These are phyloP conservation scores for Danio rerio DNA, from an alignment of 2,113 vertebrate species.

Conservation along the genomic window GRCz12tu NC_133195.1:8973001-8973500, in stretches of 20 bases:
- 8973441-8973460: constrained; percentile 70
- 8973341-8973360: constrained; percentile 47
- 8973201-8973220: constrained; percentile 25
- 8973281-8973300: constrained; percentile 53
- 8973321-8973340: constrained; percentile 62
- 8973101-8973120: constrained; percentile 59
- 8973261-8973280: constrained; percentile 47
- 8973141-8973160: neutral
- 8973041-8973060: no score
- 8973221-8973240: neutral
- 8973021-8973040: no score
- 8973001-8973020: no score
- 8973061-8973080: neutral
- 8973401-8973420: constrained; percentile 55
- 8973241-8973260: constrained; percentile 23
- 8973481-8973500: constrained; percentile 29
- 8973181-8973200: neutral
- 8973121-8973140: neutral
- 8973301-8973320: constrained; percentile 60
- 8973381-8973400: constrained; percentile 24
- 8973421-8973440: constrained; percentile 67
- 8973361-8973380: constrained; percentile 28
- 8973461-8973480: constrained; percentile 67
- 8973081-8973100: neutral
- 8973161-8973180: constrained; percentile 24